phyloP scores from a whole-genome alignment of 2,113 vertebrate genomes.

The Toxotes jaculatrix region DNA sequence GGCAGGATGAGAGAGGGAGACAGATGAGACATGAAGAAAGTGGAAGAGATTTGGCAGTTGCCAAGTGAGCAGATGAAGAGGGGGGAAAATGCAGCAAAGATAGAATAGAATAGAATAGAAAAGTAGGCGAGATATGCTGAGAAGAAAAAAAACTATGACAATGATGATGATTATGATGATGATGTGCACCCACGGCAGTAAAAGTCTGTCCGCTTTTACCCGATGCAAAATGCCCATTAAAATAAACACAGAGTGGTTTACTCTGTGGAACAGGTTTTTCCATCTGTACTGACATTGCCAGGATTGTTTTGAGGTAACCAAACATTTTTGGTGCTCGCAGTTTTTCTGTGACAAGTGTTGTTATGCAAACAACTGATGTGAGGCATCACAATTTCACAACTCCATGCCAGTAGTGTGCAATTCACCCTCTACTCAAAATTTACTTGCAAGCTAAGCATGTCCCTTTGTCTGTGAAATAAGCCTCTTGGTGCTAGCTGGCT shows the following conservation, averaged over 20 bases:
- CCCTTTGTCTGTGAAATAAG: neutral
- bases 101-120: constrained; percentile 9
- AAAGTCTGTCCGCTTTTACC: neutral
- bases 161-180: constrained; percentile 33
- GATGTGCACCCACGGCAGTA: neutral
- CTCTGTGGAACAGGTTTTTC: neutral
- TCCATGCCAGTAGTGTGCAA: neutral
- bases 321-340: neutral
- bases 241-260: neutral
- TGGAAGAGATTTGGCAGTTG: constrained; percentile 34
- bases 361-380: neutral
- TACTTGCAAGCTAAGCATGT: neutral
- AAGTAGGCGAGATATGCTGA: constrained; percentile 27
- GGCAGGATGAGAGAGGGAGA: constrained; percentile 57
- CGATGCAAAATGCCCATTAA: constrained; percentile 7
- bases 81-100: neutral
- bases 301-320: neutral
- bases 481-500: constrained; percentile 8
- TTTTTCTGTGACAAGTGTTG: neutral
- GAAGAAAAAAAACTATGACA: constrained; percentile 21
- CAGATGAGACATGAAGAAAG: constrained; percentile 47
- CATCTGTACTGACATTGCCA: constrained; percentile 10
- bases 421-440: constrained; percentile 20
- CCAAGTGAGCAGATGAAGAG: constrained; percentile 26
- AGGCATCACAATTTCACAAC: neutral